Evolutionary conservation across 2,888 invertebrate species (phyloP), one percentile per base, ranked within the genome.

Genomic region (Drosophila acutilabella): DNA sequence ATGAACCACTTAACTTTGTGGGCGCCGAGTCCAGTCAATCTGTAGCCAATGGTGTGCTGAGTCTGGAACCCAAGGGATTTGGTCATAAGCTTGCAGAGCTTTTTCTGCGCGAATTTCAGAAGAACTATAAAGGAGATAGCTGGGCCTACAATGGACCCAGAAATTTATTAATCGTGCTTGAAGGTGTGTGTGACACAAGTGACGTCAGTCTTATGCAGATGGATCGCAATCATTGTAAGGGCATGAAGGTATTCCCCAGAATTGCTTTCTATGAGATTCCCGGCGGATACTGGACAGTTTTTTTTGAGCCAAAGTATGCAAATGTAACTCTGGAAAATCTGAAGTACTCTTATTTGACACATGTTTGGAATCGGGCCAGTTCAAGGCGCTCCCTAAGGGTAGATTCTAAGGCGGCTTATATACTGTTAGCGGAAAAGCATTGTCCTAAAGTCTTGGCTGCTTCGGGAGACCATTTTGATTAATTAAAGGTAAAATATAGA

Each of bases 31-130:
- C 16, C 0, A 5, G 36, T 0, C 95, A 95, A 90, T 94, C 94
- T 2, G 88, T 91, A 71, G 82, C 89, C 10, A 94, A 95, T 0
- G 96, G 95, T 2, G 94, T 95, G 0, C 90, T 96, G 71, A 94
- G 95, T 57, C 94, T 96, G 72, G 93, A 93, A 23, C 80, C 91
- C 0, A 84, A 90, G 2, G 92, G 92, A 1, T 90, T 93, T 48
- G 95, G 95, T 0, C 94, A 94, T 70, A 90, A 92, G 48, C 90
- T 95, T 40, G 95, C 94, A 1, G 92, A 93, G 53, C 41, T 80
- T 16, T 94, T 94, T 81, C 74, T 95, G 20, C 90, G 71, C 16
- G 94, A 94, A 80, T 91, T 94, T 38, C 92, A 92, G 65, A 78
- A 88, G 10, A 93, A 94, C 80, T 95, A 94, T 71, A 92, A 93